phyloP scores from a whole-genome alignment of 2,888 invertebrate genomes.

The Phengaris arion region DNA sequence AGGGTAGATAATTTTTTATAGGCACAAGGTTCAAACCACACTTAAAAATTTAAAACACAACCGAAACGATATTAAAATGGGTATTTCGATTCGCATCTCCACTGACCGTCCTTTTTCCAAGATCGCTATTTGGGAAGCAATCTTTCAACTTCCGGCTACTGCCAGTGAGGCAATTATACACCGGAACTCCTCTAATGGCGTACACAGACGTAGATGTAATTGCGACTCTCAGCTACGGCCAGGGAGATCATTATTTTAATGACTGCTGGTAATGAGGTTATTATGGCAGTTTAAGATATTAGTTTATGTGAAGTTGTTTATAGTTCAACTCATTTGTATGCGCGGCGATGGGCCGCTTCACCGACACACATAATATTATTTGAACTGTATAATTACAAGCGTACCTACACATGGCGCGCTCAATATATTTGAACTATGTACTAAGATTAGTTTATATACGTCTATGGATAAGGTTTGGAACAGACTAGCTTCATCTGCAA shows the following conservation, averaged over 20 bases:
- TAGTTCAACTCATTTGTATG: too few species aligned
- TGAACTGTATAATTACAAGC: too few species aligned
- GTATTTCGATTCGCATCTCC: conserved; percentile 1
- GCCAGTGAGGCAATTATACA: conserved; percentile 70
- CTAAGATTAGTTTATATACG: too few species aligned
- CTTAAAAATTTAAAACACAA: background rate
- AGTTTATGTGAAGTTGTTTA: background rate
- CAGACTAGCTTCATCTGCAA: too few species aligned
- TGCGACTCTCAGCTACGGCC: conserved; percentile 41
- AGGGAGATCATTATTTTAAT: conserved; percentile 40
- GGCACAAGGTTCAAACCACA: background rate
- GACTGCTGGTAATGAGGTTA: conserved; percentile 24
- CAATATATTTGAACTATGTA: too few species aligned
- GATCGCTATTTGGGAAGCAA: conserved; percentile 65
- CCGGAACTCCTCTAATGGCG: conserved; percentile 69
- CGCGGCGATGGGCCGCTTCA: too few species aligned
- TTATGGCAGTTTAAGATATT: background rate
- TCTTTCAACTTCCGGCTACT: conserved; percentile 73
- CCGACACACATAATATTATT: too few species aligned
- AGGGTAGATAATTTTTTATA: background rate
- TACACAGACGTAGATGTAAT: conserved; percentile 54
- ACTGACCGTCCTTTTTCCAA: conserved; percentile 31
- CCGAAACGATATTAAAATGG: conserved; percentile 2
- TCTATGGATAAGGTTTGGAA: too few species aligned
- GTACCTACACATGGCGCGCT: too few species aligned